These are phyloP conservation scores for Naso thynnoides DNA, from an alignment of 2,797 vertebrate species.

Conservation along the genomic window DNA sequence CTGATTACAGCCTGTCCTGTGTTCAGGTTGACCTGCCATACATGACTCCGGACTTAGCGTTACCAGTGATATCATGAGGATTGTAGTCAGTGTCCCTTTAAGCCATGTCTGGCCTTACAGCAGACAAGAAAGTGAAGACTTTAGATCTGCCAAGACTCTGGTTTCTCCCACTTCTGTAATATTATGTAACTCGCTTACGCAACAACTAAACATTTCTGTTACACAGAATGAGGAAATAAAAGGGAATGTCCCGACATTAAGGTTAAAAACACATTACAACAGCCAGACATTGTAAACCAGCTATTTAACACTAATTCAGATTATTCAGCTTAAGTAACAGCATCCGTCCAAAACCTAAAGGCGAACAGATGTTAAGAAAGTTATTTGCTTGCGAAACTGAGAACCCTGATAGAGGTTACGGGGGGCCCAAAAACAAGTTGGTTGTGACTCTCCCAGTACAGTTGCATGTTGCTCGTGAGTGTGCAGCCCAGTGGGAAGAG, in stretches of 20 bases:
- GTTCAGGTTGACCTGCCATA: conserved; percentile 30
- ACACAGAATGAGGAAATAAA: conserved; percentile 48
- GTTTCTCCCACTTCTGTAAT: conserved; percentile 51
- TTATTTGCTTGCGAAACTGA: conserved; percentile 75
- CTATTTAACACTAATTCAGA: conserved; percentile 33
- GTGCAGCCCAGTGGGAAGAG: conserved; percentile 68
- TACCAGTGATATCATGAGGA: conserved; percentile 22
- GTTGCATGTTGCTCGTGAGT: conserved; percentile 40
- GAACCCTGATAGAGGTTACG: conserved; percentile 43
- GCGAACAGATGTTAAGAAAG: conserved; percentile 63
- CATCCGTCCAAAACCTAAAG: conserved; percentile 6
- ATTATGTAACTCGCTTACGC: conserved; percentile 73
- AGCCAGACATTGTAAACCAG: conserved; percentile 6
- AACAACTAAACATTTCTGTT: conserved; percentile 61
- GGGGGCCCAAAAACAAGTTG: conserved; percentile 28
- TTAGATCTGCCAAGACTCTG: conserved; percentile 48
- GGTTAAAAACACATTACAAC: neutral
- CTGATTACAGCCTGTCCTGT: conserved; percentile 15
- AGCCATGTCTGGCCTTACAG: conserved; percentile 37
- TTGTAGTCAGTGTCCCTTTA: conserved; percentile 26
- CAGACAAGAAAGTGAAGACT: conserved; percentile 33
- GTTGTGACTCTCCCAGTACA: conserved; percentile 41
- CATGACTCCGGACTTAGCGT: conserved; percentile 18
- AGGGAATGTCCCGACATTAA: conserved; percentile 13
- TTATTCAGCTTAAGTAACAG: too few species aligned